phyloP scores from a whole-genome alignment of 2,797 vertebrate species.

The Lerista edwardsae region DNA sequence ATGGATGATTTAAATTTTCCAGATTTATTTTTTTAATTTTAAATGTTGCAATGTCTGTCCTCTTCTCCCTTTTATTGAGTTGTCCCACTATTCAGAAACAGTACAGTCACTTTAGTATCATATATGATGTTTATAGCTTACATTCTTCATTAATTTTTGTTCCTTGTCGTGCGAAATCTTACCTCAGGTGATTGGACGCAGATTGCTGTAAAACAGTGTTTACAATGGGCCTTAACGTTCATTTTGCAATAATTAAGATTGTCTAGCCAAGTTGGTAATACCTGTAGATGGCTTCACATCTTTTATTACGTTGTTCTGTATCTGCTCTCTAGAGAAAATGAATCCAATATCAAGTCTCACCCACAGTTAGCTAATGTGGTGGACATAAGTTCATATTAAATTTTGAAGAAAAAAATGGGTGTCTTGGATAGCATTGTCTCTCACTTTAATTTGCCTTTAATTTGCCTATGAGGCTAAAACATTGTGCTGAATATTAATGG shows the following conservation, averaged over 20 bases:
- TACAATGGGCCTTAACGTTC: not conserved
- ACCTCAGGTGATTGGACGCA: not conserved
- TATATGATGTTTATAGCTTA: not conserved
- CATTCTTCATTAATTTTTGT: not conserved
- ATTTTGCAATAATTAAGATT: not conserved
- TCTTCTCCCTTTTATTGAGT: not conserved
- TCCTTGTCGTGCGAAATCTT: not conserved
- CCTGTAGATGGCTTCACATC: not conserved
- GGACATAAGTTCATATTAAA: no score
- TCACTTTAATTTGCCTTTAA: no score
- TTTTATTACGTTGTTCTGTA: no score
- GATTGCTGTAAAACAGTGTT: not conserved
- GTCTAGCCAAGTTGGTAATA: not conserved
- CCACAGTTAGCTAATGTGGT: no score
- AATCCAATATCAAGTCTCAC: not conserved
- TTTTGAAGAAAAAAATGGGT: no score
- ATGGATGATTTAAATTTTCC: constrained; percentile 35
- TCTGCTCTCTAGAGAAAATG: not conserved
- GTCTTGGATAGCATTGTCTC: no score
- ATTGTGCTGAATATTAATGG: no score
- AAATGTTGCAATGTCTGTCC: not conserved
- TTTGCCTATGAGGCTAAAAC: no score
- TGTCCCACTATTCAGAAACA: not conserved
- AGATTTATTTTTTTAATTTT: no score
- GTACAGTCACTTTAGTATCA: not conserved